phyloP scores from a whole-genome alignment of 2,113 vertebrate species.

The Neolamprologus longior region DNA sequence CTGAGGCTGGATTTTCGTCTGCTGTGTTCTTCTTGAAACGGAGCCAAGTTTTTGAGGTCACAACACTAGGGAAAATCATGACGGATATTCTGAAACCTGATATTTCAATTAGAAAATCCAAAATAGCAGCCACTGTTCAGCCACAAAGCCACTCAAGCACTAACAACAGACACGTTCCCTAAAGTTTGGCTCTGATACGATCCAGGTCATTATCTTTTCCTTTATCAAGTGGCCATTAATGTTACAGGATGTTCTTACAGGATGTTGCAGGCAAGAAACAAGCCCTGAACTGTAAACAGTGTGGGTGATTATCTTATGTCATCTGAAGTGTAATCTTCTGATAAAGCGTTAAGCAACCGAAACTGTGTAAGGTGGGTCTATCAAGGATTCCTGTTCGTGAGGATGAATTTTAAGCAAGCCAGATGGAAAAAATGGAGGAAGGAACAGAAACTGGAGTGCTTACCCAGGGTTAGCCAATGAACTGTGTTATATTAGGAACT shows the following conservation, averaged over 20 bases:
- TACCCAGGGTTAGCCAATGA: not conserved
- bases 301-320: not conserved
- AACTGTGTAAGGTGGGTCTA: not conserved
- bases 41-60: constrained; percentile 29
- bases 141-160: not conserved
- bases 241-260: not conserved
- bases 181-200: not conserved
- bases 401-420: not conserved
- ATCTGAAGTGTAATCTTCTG: not conserved
- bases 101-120: constrained; percentile 30
- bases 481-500: not conserved
- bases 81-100: constrained; percentile 13
- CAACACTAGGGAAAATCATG: not conserved
- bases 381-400: not conserved
- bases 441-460: not conserved
- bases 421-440: not conserved
- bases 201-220: not conserved
- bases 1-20: not conserved
- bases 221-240: not conserved
- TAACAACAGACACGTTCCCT: not conserved
- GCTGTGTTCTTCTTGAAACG: constrained; percentile 6
- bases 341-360: not conserved
- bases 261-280: not conserved
- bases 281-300: not conserved
- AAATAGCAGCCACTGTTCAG: constrained; percentile 9